phyloP scores from a whole-genome alignment of 1,140 invertebrate genomes.

The Goniozus legneri region DNA sequence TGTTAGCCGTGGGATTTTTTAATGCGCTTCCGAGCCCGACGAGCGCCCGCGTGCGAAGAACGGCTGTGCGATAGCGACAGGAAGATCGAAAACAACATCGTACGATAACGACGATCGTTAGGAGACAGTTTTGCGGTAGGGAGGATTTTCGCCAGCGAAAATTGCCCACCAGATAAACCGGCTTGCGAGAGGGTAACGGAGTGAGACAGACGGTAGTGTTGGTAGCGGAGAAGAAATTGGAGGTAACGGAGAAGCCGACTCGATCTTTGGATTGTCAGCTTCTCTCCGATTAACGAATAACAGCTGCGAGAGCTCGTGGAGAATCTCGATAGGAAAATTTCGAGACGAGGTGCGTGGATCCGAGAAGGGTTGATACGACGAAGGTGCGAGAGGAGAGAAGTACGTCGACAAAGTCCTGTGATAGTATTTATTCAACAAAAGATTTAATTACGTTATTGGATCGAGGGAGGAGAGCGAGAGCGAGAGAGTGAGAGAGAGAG shows the following conservation, averaged over 20 bases:
- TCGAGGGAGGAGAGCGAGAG: slow-evolving; percentile 4
- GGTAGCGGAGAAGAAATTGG: neutral
- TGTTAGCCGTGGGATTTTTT: slow-evolving; percentile 48
- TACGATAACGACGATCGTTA: too few species aligned
- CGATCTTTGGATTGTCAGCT: neutral
- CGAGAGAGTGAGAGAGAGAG: slow-evolving; percentile 16
- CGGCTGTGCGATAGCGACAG: slow-evolving; percentile 41
- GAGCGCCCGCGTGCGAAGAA: slow-evolving; percentile 40
- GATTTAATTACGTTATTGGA: slow-evolving; percentile 16
- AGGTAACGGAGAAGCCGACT: neutral
- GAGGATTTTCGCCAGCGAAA: slow-evolving; percentile 26
- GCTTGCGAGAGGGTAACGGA: slow-evolving; percentile 5
- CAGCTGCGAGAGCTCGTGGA: too few species aligned
- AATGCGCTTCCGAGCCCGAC: slow-evolving; percentile 49
- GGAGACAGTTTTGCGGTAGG: too few species aligned
- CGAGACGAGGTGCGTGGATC: too few species aligned
- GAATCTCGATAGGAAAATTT: too few species aligned
- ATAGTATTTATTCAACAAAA: slow-evolving; percentile 52
- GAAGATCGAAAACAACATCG: slow-evolving; percentile 11
- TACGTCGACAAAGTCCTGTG: slow-evolving; percentile 48
- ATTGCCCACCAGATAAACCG: slow-evolving; percentile 23
- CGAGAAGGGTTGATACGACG: too few species aligned
- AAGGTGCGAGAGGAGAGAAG: slow-evolving; percentile 12
- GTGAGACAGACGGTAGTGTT: neutral
- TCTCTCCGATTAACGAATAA: too few species aligned